Percentiles rank a stretch among this genome's conserved stretches.
These are phyloP conservation scores for Entomobrya multifasciata DNA, from an alignment of 2,888 invertebrate species.

Conservation along the genomic window DNA sequence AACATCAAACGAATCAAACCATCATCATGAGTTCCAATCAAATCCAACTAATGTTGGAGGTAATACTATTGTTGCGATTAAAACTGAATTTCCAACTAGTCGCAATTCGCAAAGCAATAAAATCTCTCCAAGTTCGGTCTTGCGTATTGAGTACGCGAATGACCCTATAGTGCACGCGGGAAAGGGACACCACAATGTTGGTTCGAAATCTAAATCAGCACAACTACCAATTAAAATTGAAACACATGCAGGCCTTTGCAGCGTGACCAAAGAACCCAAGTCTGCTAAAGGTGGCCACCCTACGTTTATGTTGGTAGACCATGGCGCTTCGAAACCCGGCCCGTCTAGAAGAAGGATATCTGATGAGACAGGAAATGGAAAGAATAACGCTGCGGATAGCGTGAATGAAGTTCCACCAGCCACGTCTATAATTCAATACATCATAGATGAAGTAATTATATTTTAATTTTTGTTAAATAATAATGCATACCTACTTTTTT, in stretches of 20 bases:
- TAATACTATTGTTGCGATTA: neutral
- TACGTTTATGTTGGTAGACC: constrained; percentile 50
- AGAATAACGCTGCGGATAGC: neutral
- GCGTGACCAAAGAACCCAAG: neutral
- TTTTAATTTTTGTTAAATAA: neutral
- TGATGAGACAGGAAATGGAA: constrained; percentile 7
- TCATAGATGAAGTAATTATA: constrained; percentile 72
- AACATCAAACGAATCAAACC: too few relatives aligned
- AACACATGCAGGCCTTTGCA: neutral
- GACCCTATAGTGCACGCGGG: too few relatives aligned
- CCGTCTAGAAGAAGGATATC: constrained; percentile 38
- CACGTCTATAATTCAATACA: constrained; percentile 74
- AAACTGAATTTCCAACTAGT: neutral
- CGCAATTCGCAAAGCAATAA: neutral
- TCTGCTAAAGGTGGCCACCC: constrained; percentile 16
- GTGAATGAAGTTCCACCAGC: constrained; percentile 23
- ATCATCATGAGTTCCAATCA: too few relatives aligned
- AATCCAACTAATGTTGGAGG: too few relatives aligned
- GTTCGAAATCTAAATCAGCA: neutral
- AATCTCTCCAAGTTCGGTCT: neutral
- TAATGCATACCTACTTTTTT: too few relatives aligned
- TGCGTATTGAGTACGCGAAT: constrained; percentile 10
- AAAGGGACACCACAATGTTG: neutral
- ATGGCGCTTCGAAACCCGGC: constrained; percentile 45
- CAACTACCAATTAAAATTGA: constrained; percentile 20